Evolutionary conservation across 2,113 vertebrate genomes (phyloP).

Genomic region (Desmodus rotundus): DNA sequence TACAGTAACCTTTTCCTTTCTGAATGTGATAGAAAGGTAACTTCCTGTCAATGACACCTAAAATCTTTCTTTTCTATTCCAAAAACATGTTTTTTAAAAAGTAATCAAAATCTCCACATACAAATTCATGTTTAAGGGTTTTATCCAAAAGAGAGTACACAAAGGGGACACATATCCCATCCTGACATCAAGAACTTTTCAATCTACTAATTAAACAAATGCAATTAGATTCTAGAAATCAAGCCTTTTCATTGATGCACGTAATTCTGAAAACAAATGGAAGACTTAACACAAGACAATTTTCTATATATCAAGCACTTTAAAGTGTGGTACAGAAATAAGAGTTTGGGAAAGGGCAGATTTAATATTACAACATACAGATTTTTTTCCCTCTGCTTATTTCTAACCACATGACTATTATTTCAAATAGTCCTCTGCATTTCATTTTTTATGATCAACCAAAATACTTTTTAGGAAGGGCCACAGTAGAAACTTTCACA

Average conservation of each 20-base stretch:
- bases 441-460: not conserved
- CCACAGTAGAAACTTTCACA: conserved; percentile 6
- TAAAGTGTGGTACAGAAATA: not conserved
- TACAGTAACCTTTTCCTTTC: not conserved
- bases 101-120: not conserved
- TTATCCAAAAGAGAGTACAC: not conserved
- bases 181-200: not conserved
- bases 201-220: not conserved
- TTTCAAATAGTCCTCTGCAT: not conserved
- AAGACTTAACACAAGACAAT: not conserved
- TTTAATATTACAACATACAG: not conserved
- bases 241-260: not conserved
- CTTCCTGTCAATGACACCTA: not conserved
- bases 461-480: conserved; percentile 25
- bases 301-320: not conserved
- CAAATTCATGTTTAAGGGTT: not conserved
- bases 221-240: conserved; percentile 21
- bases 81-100: conserved; percentile 24
- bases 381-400: not conserved
- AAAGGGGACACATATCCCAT: not conserved
- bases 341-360: not conserved
- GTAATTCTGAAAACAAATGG: conserved; percentile 42
- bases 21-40: conserved; percentile 6
- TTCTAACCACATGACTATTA: conserved; percentile 1
- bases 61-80: not conserved